A percentile compares a stretch with the other conserved stretches of the same genome.
phyloP scores from a whole-genome alignment of 2,797 vertebrate species.

The Eulemur mongoz region DNA sequence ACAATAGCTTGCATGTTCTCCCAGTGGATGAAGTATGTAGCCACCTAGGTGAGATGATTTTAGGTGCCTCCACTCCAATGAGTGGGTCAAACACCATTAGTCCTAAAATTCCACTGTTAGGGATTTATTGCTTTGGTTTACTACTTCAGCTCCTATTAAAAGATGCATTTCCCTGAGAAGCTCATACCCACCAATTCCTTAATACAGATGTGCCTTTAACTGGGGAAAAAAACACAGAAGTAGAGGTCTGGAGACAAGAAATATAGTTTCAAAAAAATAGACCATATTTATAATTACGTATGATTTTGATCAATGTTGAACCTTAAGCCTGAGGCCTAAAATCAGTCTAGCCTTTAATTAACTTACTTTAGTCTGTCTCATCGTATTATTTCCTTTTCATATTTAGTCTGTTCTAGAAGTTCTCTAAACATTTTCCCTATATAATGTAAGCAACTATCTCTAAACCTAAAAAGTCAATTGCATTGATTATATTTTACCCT shows the following conservation, averaged over 20 bases:
- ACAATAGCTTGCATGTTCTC: background rate
- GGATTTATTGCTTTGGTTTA: background rate
- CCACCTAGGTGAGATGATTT: background rate
- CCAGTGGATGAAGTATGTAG: background rate
- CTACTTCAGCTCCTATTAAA: conserved; percentile 25
- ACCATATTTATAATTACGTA: background rate
- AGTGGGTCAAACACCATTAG: background rate
- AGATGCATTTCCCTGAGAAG: background rate
- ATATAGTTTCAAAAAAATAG: conserved; percentile 16
- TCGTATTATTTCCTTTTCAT: background rate
- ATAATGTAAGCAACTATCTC: background rate
- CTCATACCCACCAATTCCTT: background rate
- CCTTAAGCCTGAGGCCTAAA: conserved; percentile 14
- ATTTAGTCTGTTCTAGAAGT: background rate
- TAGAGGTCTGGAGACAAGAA: background rate
- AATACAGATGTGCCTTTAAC: background rate
- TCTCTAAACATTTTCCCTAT: background rate
- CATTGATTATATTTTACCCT: background rate
- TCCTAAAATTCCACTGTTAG: background rate
- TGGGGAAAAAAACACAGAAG: background rate
- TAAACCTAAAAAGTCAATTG: background rate
- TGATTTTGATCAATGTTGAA: background rate
- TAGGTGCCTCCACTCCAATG: background rate
- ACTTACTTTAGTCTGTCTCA: background rate
- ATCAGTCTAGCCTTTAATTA: background rate